Evolutionary conservation across 2,888 invertebrate genomes (phyloP).

Genomic region (Dicroscelio sp.): DNA sequence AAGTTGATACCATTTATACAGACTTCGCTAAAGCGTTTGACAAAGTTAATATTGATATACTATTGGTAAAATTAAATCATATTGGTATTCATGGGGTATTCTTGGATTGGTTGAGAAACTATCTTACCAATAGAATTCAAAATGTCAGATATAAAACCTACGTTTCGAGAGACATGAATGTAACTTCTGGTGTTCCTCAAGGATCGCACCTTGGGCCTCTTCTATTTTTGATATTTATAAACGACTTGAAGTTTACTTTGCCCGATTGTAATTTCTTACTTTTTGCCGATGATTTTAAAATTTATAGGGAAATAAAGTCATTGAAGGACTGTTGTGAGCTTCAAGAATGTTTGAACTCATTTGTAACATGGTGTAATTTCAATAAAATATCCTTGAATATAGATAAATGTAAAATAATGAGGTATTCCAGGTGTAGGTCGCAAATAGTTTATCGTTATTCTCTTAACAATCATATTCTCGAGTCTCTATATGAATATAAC

Average conservation of each 20-base stretch:
- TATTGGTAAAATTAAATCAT: background rate
- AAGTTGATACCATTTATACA: constrained; percentile 3
- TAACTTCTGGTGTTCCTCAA: background rate
- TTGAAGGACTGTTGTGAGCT: background rate
- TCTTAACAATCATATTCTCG: background rate
- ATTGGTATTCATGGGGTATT: background rate
- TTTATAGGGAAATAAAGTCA: background rate
- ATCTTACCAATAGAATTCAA: background rate
- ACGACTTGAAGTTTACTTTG: background rate
- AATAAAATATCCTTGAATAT: background rate
- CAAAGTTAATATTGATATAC: background rate
- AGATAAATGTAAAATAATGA: background rate
- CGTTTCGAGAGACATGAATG: background rate
- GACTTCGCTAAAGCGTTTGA: constrained; percentile 4
- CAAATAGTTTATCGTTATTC: background rate
- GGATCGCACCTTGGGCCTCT: background rate
- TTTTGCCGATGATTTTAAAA: constrained; percentile 9
- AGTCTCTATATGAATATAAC: background rate
- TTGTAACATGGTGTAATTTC: background rate
- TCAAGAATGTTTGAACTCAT: background rate
- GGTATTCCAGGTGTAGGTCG: background rate
- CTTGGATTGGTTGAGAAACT: background rate
- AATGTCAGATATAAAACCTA: background rate
- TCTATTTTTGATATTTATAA: background rate
- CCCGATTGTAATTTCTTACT: background rate